A percentile compares a stretch with the other conserved stretches of the same genome.
phyloP scores from a whole-genome alignment of 2,888 invertebrate genomes.

The Lasioglossum pauxillum region DNA sequence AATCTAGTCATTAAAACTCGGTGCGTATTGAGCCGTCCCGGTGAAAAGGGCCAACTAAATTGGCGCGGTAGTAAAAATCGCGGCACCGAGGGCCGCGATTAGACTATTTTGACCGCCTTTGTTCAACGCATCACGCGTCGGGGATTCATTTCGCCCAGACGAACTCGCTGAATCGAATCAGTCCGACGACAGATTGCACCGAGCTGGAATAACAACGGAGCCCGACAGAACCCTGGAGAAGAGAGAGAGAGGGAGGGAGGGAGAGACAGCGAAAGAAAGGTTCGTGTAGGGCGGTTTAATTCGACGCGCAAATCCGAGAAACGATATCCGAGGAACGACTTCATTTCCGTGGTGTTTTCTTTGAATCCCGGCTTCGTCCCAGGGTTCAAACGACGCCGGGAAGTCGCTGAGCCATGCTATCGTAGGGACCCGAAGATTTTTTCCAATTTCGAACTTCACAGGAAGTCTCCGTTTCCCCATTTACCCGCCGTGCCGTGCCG shows the following conservation, averaged over 20 bases:
- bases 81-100: neutral
- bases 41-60: neutral
- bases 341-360: conserved; percentile 43
- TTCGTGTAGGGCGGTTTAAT: conserved; percentile 51
- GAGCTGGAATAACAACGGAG: conserved; percentile 62
- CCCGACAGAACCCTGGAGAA: conserved; percentile 5
- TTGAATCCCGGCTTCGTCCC: conserved; percentile 20
- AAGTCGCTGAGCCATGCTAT: conserved; percentile 18
- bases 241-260: neutral
- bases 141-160: conserved; percentile 17
- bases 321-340: conserved; percentile 20
- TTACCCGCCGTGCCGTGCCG: no score
- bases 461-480: neutral
- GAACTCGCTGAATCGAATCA: conserved; percentile 30
- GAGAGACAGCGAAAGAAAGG: neutral
- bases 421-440: neutral
- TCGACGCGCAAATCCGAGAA: conserved; percentile 59
- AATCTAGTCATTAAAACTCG: neutral
- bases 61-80: neutral
- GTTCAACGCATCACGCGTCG: neutral
- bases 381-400: neutral
- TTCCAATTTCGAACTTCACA: conserved; percentile 20
- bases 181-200: conserved; percentile 47
- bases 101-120: neutral
- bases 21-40: neutral